Base-by-base conservation (phyloP, 2,113 vertebrate species). In the Pseudorectes ferrugineus region DNA sequence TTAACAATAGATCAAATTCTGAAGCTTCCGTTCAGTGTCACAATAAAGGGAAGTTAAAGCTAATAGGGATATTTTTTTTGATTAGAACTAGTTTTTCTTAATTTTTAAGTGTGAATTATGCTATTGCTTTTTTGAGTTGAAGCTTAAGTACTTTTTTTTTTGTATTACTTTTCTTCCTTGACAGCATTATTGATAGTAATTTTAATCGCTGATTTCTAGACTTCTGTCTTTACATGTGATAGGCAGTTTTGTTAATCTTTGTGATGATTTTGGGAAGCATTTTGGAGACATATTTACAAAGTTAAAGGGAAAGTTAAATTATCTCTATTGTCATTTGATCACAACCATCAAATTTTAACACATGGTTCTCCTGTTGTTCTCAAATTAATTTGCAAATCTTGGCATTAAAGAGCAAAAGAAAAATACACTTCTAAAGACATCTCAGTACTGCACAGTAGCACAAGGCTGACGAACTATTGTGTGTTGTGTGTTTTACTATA, bases 321-420 rank as follows among this genome's bases (percentile, higher is more conserved):
- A 70, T 95, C 71, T 93, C 59, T 77, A 38, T 75, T 94, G 77
- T 93, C 81, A 93, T 71, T 95, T 92, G 81, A 94, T 84, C 61
- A 85, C 26, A 59, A 76, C 29, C 48, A 87, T 90, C 77, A 88
- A 42, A 92, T 96, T 95, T 93, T 92, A 93, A 93, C 95, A 97
- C 96, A 95, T 94, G 87, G 67, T 97, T 98, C 97, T 91, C 73
- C 76, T 95, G 74, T 94, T 97, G 42, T 76, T 90, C 35, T 89
- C 61, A 95, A 95, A 94, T 92, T 93, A 28, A 82, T 94, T 97
- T 91, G 18, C 85, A 94, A 94, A 88, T 76, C 57, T 97, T 96
- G 83, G 42, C 87, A 85, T 95, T 96, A 94, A 96, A 97, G 95
- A 97, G n/a, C 87, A 95, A 91, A 73, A 94, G 76, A 91, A 96